Percentiles rank a stretch among this genome's conserved stretches.
Conservation (phyloP, 2,113 vertebrate species). For the Calypte anna region DNA sequence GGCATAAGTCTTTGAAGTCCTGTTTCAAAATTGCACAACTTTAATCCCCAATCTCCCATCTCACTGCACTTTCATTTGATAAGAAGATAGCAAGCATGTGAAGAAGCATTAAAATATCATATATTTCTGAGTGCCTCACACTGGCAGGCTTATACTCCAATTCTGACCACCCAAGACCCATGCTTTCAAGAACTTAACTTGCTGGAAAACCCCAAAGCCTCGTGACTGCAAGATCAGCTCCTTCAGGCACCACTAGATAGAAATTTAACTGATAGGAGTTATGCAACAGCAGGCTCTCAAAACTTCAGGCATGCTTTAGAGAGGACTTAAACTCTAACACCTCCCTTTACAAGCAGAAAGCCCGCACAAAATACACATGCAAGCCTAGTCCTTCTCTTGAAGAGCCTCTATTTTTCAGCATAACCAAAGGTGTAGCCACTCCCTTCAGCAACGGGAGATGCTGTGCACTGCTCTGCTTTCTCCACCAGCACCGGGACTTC, state of each 20-base stretch:
- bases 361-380: fast-evolving
- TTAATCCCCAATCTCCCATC: background rate
- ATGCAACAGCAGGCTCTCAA: background rate
- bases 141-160: background rate
- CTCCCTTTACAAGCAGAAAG: background rate
- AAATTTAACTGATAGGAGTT: background rate
- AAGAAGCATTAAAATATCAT: background rate
- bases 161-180: background rate
- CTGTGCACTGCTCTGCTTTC: fast-evolving
- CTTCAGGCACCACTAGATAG: background rate
- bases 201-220: background rate
- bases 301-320: background rate
- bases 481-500: background rate
- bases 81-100: background rate
- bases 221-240: background rate
- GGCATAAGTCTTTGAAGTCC: no score
- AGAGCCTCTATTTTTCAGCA: background rate
- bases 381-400: background rate
- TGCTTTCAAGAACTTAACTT: background rate
- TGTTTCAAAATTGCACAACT: background rate
- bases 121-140: background rate
- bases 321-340: background rate
- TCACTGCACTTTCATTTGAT: background rate
- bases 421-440: background rate
- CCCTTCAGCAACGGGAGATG: fast-evolving